Evolutionary conservation across 2,797 vertebrate genomes (phyloP).

Genomic region (Saxicola maurus): DNA sequence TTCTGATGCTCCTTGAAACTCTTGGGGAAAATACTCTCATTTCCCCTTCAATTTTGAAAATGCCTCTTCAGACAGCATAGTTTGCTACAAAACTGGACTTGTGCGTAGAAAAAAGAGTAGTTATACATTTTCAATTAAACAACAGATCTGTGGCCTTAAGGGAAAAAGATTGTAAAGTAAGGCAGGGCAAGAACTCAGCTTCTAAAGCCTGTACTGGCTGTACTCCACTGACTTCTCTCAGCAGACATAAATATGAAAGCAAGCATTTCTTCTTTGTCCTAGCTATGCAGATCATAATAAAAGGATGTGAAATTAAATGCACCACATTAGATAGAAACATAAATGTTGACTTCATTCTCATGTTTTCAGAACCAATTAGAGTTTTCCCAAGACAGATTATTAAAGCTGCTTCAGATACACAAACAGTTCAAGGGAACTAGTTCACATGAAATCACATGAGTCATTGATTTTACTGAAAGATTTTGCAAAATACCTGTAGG

Average conservation of each 20-base stretch:
- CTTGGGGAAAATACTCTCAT: background rate
- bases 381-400: conserved; percentile 24
- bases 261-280: background rate
- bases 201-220: background rate
- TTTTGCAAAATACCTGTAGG: background rate
- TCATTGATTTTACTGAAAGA: background rate
- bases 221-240: background rate
- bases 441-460: background rate
- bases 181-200: background rate
- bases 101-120: background rate
- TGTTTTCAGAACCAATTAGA: conserved; percentile 8
- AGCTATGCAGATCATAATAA: background rate
- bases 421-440: background rate
- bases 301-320: background rate
- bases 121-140: background rate
- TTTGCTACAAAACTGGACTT: background rate
- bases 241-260: background rate
- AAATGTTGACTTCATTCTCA: background rate
- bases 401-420: conserved; percentile 7
- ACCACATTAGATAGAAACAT: background rate
- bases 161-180: background rate
- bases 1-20: background rate
- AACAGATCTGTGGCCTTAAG: background rate
- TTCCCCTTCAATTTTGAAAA: background rate
- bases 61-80: background rate